phyloP scores from a whole-genome alignment of 2,888 invertebrate genomes.

The Cremastinae sp. region DNA sequence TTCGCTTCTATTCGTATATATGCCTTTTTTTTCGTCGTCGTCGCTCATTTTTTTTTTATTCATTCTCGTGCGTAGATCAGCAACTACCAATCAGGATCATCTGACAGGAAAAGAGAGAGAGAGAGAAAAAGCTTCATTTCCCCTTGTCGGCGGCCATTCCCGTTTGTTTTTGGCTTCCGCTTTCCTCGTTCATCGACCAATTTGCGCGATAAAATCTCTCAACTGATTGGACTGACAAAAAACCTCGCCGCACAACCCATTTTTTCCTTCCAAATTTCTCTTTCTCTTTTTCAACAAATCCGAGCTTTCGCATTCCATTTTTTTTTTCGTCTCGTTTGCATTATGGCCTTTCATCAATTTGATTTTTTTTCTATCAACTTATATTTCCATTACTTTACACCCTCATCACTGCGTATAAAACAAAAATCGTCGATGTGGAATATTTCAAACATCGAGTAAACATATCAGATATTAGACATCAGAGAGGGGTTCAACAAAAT shows the following conservation, averaged over 20 bases:
- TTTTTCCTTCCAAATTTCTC: conserved; percentile 36
- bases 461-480: too few relatives aligned
- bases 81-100: conserved; percentile 80
- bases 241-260: conserved; percentile 67
- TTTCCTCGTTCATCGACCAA: conserved; percentile 74
- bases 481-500: too few relatives aligned
- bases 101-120: conserved; percentile 72
- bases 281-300: conserved; percentile 66
- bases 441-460: too few relatives aligned
- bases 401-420: too few relatives aligned
- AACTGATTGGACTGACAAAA: conserved; percentile 77
- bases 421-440: too few relatives aligned
- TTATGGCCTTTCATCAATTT: neutral
- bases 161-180: conserved; percentile 37
- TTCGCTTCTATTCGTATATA: neutral
- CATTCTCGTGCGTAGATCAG: conserved; percentile 72
- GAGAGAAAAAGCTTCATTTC: conserved; percentile 64
- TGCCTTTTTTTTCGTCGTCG: conserved; percentile 1
- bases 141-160: conserved; percentile 27
- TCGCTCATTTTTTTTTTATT: conserved; percentile 59
- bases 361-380: too few relatives aligned
- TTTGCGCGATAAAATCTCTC: conserved; percentile 77
- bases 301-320: conserved; percentile 3
- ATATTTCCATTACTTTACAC: too few relatives aligned
- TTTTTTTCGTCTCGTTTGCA: conserved; percentile 30